Evolutionary conservation across 2,113 vertebrate species (phyloP).

Genomic region (Scytalopus superciliaris): DNA sequence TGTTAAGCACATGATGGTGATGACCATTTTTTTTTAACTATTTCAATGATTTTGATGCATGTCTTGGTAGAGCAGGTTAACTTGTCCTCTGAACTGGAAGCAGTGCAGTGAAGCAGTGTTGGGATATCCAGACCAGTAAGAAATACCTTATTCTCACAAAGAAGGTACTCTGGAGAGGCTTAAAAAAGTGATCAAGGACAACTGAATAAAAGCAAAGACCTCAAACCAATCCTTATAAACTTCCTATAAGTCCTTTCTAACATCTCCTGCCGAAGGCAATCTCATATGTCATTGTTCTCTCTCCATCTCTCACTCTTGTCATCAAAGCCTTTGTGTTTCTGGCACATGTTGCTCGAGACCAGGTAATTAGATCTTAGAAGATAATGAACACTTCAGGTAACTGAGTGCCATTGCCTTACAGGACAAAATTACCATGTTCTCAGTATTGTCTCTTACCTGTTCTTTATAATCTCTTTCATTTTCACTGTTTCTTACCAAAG

Average conservation of each 20-base stretch:
- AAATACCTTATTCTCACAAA: not conserved
- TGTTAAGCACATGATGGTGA: not conserved
- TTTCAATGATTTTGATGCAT: not conserved
- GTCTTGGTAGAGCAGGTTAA: not conserved
- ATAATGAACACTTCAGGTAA: not conserved
- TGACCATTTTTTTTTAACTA: not conserved
- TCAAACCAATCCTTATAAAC: not conserved
- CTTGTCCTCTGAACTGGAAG: not conserved
- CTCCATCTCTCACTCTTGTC: not conserved
- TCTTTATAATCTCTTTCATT: not conserved
- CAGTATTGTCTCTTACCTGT: not conserved
- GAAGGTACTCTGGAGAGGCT: not conserved
- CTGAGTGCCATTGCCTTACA: not conserved
- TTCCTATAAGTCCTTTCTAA: not conserved
- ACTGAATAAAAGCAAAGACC: not conserved
- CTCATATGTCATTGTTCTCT: not conserved
- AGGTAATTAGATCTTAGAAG: not conserved
- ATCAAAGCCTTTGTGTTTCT: not conserved
- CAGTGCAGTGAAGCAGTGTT: not conserved
- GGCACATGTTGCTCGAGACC: not conserved
- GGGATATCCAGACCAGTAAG: not conserved
- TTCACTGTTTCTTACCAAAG: not conserved
- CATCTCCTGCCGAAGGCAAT: not conserved
- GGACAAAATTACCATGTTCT: not conserved
- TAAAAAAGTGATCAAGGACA: not conserved